Percentiles rank a stretch among this genome's conserved stretches.
These are phyloP conservation scores for Mimumesa dahlbomi DNA, from an alignment of 2,888 invertebrate species.

Conservation along the genomic window DNA sequence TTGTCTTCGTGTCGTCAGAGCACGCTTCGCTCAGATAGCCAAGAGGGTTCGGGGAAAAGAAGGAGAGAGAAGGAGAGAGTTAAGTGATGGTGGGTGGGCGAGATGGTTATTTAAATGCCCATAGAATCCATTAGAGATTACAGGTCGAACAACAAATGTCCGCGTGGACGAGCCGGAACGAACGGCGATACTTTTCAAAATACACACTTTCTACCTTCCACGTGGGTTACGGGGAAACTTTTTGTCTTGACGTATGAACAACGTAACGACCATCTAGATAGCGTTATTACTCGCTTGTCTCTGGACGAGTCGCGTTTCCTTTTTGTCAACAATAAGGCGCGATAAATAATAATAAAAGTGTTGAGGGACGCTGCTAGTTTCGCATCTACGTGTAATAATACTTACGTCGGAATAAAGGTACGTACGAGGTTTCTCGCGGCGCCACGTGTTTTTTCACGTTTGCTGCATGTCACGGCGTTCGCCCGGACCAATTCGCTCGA, in stretches of 20 bases:
- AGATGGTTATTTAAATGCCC: constrained; percentile 72
- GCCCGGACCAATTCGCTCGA: not conserved
- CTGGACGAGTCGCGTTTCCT: too few species aligned
- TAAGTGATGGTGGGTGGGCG: constrained; percentile 71
- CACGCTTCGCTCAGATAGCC: constrained; percentile 45
- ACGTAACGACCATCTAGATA: too few species aligned
- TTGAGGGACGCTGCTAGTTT: too few species aligned
- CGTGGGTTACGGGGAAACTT: too few species aligned
- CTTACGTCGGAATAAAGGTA: too few species aligned
- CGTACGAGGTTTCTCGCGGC: too few species aligned
- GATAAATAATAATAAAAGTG: too few species aligned
- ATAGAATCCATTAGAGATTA: constrained; percentile 71
- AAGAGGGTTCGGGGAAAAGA: constrained; percentile 46
- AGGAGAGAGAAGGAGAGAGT: constrained; percentile 46
- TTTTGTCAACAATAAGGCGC: too few species aligned
- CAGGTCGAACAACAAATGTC: constrained; percentile 68
- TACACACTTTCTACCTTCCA: constrained; percentile 37
- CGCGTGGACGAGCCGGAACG: constrained; percentile 55
- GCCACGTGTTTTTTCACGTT: not conserved
- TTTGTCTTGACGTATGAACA: not conserved
- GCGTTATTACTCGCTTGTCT: too few species aligned
- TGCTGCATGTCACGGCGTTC: not conserved
- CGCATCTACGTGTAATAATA: too few species aligned
- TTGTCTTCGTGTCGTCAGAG: constrained; percentile 50
- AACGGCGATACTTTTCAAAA: constrained; percentile 53